Evolutionary conservation across 2,888 invertebrate species (phyloP).

Genomic region (Drosophila phalerata): DNA sequence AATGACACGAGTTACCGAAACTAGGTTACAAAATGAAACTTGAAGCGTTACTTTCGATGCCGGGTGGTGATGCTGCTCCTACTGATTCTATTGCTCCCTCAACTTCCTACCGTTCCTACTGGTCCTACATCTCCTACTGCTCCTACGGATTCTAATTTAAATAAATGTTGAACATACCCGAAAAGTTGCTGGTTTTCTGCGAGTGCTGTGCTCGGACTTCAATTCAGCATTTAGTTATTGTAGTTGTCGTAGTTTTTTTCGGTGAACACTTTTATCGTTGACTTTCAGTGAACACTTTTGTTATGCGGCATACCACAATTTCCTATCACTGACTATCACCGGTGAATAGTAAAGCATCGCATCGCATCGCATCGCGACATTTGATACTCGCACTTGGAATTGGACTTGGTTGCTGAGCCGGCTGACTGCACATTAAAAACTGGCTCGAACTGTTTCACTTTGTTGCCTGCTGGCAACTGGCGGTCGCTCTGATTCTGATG

Average conservation of each 20-base stretch:
- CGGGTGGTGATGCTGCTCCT: conserved; percentile 9
- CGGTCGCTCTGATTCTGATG: conserved; percentile 21
- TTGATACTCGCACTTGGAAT: conserved; percentile 20
- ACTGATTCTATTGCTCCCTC: neutral
- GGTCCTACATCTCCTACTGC: too few species aligned
- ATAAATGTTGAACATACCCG: conserved; percentile 62
- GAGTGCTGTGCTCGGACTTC: neutral
- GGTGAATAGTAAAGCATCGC: conserved; percentile 14
- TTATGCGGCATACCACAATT: conserved; percentile 22
- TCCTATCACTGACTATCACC: conserved; percentile 27
- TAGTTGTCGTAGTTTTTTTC: neutral
- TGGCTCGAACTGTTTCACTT: conserved; percentile 71
- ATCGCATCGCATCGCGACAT: conserved; percentile 31
- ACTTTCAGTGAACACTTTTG: conserved; percentile 5
- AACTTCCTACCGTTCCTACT: too few species aligned
- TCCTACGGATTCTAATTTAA: neutral
- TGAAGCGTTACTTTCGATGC: conserved; percentile 51
- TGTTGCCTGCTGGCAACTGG: conserved; percentile 67
- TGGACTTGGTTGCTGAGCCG: conserved; percentile 46
- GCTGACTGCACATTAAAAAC: conserved; percentile 44
- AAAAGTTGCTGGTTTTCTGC: conserved; percentile 9
- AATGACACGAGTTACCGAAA: conserved; percentile 51
- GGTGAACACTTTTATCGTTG: too few species aligned
- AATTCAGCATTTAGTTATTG: conserved; percentile 10
- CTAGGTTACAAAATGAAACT: conserved; percentile 73